Evolutionary conservation across 1,140 invertebrate genomes (phyloP).

Genomic region (Procambarus virginalis): DNA sequence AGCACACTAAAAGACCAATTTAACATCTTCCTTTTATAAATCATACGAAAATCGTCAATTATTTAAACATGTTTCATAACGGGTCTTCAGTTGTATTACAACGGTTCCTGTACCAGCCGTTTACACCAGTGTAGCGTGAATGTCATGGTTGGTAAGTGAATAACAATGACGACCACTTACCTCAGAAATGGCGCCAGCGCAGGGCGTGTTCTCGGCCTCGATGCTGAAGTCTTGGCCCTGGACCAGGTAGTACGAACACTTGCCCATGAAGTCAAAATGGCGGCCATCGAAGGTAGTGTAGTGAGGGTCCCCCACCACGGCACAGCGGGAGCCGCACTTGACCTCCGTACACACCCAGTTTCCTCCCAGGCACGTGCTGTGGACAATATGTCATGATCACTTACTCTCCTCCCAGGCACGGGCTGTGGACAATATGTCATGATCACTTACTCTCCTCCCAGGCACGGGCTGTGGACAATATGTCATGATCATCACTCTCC

Average conservation of each 20-base stretch:
- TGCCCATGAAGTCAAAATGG: slow-evolving; percentile 89
- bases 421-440: neutral
- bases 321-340: slow-evolving; percentile 84
- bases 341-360: slow-evolving; percentile 86
- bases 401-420: neutral
- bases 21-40: too few relatives aligned
- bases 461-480: neutral
- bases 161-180: slow-evolving; percentile 72
- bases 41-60: too few relatives aligned
- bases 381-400: neutral
- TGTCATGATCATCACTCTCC: too few relatives aligned
- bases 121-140: too few relatives aligned
- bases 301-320: slow-evolving; percentile 90
- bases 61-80: too few relatives aligned
- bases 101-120: too few relatives aligned
- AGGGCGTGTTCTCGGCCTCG: slow-evolving; percentile 87
- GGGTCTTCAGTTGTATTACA: too few relatives aligned
- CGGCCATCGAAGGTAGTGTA: slow-evolving; percentile 92
- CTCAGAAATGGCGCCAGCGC: slow-evolving; percentile 84
- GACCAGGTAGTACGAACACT: slow-evolving; percentile 88
- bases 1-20: too few relatives aligned
- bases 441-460: neutral
- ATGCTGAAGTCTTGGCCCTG: slow-evolving; percentile 81
- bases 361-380: slow-evolving; percentile 80
- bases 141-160: too few relatives aligned